Conservation (phyloP, 1,140 invertebrate species). For the Hylyphantes graminicola region DNA sequence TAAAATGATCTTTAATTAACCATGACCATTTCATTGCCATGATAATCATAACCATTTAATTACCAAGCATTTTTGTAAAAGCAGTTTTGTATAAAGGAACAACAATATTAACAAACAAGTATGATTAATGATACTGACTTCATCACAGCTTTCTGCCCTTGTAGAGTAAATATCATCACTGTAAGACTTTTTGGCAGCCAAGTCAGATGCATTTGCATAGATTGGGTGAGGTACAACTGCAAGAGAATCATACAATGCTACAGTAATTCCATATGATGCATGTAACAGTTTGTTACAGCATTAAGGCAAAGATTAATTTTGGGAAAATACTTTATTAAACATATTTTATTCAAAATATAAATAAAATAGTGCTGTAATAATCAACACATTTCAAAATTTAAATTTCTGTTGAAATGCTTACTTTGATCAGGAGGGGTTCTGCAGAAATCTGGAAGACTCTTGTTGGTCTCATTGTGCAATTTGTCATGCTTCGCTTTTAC, state of each 20-base stretch:
- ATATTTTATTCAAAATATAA: too few relatives aligned
- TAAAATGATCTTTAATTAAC: too few relatives aligned
- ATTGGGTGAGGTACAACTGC: constrained; percentile 57
- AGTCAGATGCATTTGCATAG: constrained; percentile 49
- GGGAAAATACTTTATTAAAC: neutral
- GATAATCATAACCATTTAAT: too few relatives aligned
- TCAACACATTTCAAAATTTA: neutral
- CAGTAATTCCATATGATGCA: too few relatives aligned
- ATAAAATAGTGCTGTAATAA: too few relatives aligned
- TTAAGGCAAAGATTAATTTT: neutral
- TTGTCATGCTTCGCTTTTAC: constrained; percentile 58
- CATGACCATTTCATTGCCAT: too few relatives aligned
- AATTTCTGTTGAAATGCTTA: neutral
- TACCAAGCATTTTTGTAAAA: neutral
- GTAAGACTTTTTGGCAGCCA: constrained; percentile 3
- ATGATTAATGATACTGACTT: constrained; percentile 9
- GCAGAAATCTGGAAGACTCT: constrained; percentile 54
- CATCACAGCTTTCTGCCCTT: constrained; percentile 11
- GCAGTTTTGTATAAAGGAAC: neutral
- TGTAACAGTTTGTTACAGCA: too few relatives aligned
- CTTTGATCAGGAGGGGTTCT: constrained; percentile 55
- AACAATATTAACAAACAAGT: neutral
- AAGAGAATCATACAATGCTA: neutral
- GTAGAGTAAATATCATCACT: constrained; percentile 5
- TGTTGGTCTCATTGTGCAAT: constrained; percentile 31